These are phyloP conservation scores for Bursaphelenchus okinawaensis DNA, from an alignment of 2,888 invertebrate genomes.

Conservation along the genomic window DNA sequence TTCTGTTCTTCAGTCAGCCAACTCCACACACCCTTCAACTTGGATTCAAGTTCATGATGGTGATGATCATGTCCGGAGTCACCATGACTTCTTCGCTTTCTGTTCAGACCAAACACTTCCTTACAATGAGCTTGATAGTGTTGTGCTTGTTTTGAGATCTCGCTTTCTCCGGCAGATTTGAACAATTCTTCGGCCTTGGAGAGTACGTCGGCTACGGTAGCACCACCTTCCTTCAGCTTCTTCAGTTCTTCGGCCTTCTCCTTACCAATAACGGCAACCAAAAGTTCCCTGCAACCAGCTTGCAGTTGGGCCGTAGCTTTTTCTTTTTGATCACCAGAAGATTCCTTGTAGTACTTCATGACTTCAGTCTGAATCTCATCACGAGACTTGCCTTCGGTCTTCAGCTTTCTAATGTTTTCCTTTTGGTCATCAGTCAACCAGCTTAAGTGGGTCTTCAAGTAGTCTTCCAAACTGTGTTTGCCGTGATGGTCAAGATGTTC, in stretches of 20 bases:
- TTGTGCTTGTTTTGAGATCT: slow-evolving; percentile 32
- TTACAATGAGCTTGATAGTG: slow-evolving; percentile 15
- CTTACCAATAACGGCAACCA: slow-evolving; percentile 18
- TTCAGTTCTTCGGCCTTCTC: slow-evolving; percentile 29
- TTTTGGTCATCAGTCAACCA: slow-evolving; percentile 33
- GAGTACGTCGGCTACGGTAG: neutral
- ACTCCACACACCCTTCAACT: slow-evolving; percentile 34
- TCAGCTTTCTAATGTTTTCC: slow-evolving; percentile 20
- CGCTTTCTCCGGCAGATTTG: slow-evolving; percentile 29
- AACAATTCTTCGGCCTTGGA: slow-evolving; percentile 31
- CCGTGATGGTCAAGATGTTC: slow-evolving; percentile 8
- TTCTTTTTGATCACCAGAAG: slow-evolving; percentile 21
- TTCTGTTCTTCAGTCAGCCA: slow-evolving; percentile 37
- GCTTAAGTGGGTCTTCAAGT: slow-evolving; percentile 25
- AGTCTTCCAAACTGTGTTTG: slow-evolving; percentile 20
- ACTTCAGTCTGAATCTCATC: slow-evolving; percentile 31
- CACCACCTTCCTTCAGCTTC: slow-evolving; percentile 21
- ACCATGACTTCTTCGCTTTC: slow-evolving; percentile 31
- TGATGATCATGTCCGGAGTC: slow-evolving; percentile 17
- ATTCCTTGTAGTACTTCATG: slow-evolving; percentile 25
- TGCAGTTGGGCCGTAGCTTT: slow-evolving; percentile 26
- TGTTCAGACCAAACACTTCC: slow-evolving; percentile 12
- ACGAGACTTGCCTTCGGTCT: slow-evolving; percentile 28
- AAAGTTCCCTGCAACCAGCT: slow-evolving; percentile 22
- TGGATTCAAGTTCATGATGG: slow-evolving; percentile 27